Conservation (phyloP, 2,888 invertebrate species). For the Ophioninae sp. region DNA sequence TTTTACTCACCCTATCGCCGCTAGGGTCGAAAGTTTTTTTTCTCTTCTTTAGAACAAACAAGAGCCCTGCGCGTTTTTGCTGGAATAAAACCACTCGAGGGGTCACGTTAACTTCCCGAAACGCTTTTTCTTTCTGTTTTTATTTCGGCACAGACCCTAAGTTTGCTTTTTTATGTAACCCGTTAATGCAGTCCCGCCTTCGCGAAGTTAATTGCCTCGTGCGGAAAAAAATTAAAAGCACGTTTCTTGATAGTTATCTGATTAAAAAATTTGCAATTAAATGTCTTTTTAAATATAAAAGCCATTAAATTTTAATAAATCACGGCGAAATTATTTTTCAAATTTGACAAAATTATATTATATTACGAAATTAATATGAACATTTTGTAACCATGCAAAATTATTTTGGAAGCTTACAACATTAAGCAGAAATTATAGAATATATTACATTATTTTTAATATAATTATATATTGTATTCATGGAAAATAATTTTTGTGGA, state of each 20-base stretch:
- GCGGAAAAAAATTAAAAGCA: neutral
- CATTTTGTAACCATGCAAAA: too few species aligned
- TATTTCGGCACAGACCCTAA: slow-evolving; percentile 8
- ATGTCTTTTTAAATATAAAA: too few species aligned
- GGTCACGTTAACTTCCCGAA: slow-evolving; percentile 49
- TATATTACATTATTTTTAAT: too few species aligned
- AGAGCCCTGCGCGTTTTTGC: slow-evolving; percentile 50
- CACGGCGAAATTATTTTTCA: too few species aligned
- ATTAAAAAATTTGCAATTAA: slow-evolving; percentile 37
- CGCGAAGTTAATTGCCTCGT: slow-evolving; percentile 3
- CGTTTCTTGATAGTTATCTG: neutral
- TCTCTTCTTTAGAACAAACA: slow-evolving; percentile 48
- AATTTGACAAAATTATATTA: too few species aligned
- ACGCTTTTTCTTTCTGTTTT: slow-evolving; percentile 31
- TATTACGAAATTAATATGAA: too few species aligned
- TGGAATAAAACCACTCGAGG: slow-evolving; percentile 50
- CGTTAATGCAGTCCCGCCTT: slow-evolving; percentile 21
- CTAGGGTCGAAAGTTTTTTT: slow-evolving; percentile 23
- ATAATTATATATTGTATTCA: too few species aligned
- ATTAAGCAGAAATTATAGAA: too few species aligned
- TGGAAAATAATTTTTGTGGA: too few species aligned
- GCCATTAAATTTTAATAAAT: too few species aligned
- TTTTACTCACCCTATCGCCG: slow-evolving; percentile 32
- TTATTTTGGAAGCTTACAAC: too few species aligned
- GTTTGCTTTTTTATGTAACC: slow-evolving; percentile 31